Base-by-base conservation (phyloP, 2,888 invertebrate genomes). In the Euproctis similis region DNA sequence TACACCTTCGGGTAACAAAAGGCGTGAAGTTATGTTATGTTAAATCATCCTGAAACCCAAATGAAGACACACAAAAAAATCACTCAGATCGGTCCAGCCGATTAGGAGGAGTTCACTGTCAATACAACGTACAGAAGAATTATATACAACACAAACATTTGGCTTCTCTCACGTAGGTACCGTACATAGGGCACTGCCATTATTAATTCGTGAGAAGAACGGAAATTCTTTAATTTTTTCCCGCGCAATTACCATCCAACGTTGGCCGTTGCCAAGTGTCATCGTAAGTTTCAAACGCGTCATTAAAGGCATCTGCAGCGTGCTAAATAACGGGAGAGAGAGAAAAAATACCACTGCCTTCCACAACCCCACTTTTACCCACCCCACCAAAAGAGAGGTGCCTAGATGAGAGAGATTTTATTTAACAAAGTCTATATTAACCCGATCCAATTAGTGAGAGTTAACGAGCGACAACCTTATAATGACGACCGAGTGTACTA, bases 401-500 rank as follows among this genome's bases (percentile, higher is more conserved):
- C 57, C 46, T 65, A 61, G 75, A 78, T 75, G 80, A 78, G 80
- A n/a, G n/a, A 81, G 82, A 82, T 82, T 84, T 84, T 82, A 84
- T 82, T 82, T 81, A 82, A 82, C 82, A 84, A 82, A 82, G 82
- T 84, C 80, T 84, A 80, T 82, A 84, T 84, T 84, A 84, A 84
- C 78, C 80, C 80, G 74, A 78, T 76, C 82, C 82, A 84, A 84
- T 84, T 84, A 84, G 77, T 77, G 82, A 72, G 52, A 68, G 77
- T 77, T 82, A 84, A 82, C 82, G 82, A 82, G 82, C 76, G n/a
- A n/a, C n/a, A 61, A 60, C 59, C 71, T 70, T 59, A 80, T 84
- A 84, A 84, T 84, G 82, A 81, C 78, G 71, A 60, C 59, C 40
- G 59, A 68, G 65, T 28, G 49, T n/a, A 42, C 53, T 76, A 81